Base-by-base conservation (phyloP, 2,113 vertebrate species). In the Eublepharis macularius region DNA sequence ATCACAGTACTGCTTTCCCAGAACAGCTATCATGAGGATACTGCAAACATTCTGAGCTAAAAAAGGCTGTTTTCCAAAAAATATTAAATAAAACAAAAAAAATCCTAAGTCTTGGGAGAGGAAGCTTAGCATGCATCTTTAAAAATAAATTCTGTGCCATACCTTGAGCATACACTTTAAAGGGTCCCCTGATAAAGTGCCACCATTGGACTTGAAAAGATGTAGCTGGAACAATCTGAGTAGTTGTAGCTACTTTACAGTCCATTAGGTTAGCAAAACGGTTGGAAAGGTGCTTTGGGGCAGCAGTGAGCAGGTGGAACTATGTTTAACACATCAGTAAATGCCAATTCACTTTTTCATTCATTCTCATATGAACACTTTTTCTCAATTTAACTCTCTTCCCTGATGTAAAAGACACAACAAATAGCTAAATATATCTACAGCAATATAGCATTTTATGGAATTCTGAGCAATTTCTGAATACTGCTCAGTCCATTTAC, bases 261-360 rank as follows among this genome's bases (percentile, higher is more conserved):
- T n/a, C 87, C 70, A 72, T 3, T 8, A 43, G 78, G 9, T 81
- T 76, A 17, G 68, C 29, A 86, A 89, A 82, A 47, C 45, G 77
- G 81, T 73, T 72, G 68, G 47, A 80, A 78, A 91, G 36, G 11
- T 72, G n/a, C 63, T 93, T 29, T 76, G 34, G 68, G 89, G 85
- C 86, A 83, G 34, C 54, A 75, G 19, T 41, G 39, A 76, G 49
- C 57, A 76, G 47, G 36, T 36, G 4, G 36, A n/a, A 68, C 63
- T 80, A n/a, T 49, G 43, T 21, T 68, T 47, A 80, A 24, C 73
- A 39, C 9, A 83, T 34, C 68, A 87, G 66, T 83, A 36, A 66
- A 57, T 73, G 26, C 4, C 74, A 69, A 51, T 39, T 17, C 68
- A 85, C 80, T 85, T 86, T 73, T 75, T 81, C 43, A 65, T 87